These are phyloP conservation scores for Sander vitreus DNA, from an alignment of 2,113 vertebrate species.

Conservation along the genomic window DNA sequence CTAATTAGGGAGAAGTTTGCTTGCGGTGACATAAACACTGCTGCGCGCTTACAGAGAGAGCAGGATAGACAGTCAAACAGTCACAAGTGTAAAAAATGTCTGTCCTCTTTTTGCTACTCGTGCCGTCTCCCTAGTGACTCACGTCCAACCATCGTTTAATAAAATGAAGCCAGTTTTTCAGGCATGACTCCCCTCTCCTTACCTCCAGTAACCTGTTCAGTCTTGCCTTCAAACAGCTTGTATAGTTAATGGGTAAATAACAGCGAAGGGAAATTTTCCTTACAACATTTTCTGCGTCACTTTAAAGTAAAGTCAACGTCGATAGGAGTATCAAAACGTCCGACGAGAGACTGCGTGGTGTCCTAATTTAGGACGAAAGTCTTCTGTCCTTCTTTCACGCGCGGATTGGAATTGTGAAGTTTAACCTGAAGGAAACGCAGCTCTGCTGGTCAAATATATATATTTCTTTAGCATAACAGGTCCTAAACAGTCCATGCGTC, in stretches of 20 bases:
- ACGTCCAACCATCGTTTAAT: slow-evolving; percentile 55
- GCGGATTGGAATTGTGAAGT: slow-evolving; percentile 7
- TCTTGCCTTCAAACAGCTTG: slow-evolving; percentile 76
- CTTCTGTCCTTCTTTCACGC: slow-evolving; percentile 11
- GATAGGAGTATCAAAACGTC: background rate
- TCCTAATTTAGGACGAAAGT: background rate
- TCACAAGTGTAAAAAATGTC: slow-evolving; percentile 31
- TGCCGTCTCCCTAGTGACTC: slow-evolving; percentile 54
- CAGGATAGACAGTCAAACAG: slow-evolving; percentile 7
- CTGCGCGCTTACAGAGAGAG: background rate
- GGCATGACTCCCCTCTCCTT: slow-evolving; percentile 61
- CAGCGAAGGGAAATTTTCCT: slow-evolving; percentile 28
- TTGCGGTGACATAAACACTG: slow-evolving; percentile 55
- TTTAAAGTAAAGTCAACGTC: slow-evolving; percentile 23
- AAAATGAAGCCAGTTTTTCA: slow-evolving; percentile 78
- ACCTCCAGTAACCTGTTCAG: slow-evolving; percentile 75
- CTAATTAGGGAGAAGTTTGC: slow-evolving; percentile 58
- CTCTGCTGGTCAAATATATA: slow-evolving; percentile 6
- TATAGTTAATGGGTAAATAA: slow-evolving; percentile 66
- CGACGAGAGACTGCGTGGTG: background rate
- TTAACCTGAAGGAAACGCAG: background rate
- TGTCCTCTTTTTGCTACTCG: slow-evolving; percentile 49
- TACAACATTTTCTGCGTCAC: slow-evolving; percentile 30
- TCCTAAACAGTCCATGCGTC: slow-evolving; percentile 48
- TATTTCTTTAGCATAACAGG: slow-evolving; percentile 1